Percentiles rank a stretch among this genome's conserved stretches.
These are phyloP conservation scores for Timema podura DNA, from an alignment of 2,888 invertebrate species.

Conservation along the genomic window DNA sequence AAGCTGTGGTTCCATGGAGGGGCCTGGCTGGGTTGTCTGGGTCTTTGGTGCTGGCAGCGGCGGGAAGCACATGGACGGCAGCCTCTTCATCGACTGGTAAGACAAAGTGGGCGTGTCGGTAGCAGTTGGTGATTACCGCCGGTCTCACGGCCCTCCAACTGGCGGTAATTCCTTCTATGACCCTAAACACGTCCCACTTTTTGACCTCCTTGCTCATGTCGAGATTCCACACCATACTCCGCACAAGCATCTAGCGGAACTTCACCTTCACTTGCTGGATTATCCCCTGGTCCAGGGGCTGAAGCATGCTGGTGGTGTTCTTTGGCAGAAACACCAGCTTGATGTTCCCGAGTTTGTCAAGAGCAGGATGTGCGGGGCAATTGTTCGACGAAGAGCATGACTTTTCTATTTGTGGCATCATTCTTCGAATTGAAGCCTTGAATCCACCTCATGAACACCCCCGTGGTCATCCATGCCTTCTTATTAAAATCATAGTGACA, in stretches of 20 bases:
- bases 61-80: not conserved
- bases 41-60: not conserved
- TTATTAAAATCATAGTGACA: slow-evolving; percentile 2
- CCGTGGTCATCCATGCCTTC: slow-evolving; percentile 19
- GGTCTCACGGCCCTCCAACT: not conserved
- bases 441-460: slow-evolving; percentile 19
- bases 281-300: slow-evolving; percentile 16
- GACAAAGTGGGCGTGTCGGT: not conserved
- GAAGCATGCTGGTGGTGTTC: slow-evolving; percentile 8
- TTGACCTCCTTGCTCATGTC: not conserved
- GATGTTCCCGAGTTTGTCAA: not conserved
- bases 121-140: not conserved
- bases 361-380: slow-evolving; percentile 6
- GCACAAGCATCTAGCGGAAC: slow-evolving; percentile 18
- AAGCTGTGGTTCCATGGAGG: too few species aligned
- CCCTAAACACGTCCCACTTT: slow-evolving; percentile 9
- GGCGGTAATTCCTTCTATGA: not conserved
- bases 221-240: not conserved
- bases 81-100: slow-evolving; percentile 6
- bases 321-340: slow-evolving; percentile 18
- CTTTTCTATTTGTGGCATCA: not conserved
- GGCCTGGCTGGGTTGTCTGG: too few species aligned
- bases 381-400: slow-evolving; percentile 16
- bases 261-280: slow-evolving; percentile 14
- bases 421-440: slow-evolving; percentile 14